These are phyloP conservation scores for Nothocercus nigrocapillus DNA, from an alignment of 2,113 vertebrate species.

Conservation along the genomic window DNA sequence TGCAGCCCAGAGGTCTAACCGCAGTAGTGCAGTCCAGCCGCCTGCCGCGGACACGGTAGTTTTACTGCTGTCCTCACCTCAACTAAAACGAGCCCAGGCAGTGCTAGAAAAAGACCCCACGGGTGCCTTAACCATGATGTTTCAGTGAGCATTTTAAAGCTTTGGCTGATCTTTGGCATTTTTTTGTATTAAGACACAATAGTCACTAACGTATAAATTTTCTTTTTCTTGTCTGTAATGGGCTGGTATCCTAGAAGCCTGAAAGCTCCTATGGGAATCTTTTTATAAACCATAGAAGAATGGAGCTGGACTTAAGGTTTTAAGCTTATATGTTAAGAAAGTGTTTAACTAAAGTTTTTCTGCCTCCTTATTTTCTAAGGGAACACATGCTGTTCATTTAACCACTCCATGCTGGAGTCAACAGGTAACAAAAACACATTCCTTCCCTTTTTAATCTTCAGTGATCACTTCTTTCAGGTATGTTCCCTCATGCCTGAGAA, in stretches of 20 bases:
- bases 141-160: neutral
- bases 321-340: neutral
- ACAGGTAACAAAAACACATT: neutral
- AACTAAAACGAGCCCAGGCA: neutral
- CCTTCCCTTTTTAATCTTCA: neutral
- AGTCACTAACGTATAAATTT: fast-evolving
- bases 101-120: neutral
- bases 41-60: neutral
- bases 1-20: constrained; percentile 60
- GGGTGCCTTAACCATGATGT: neutral
- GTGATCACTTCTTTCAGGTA: neutral
- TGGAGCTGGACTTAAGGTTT: neutral
- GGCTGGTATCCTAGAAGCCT: neutral
- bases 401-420: neutral
- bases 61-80: neutral
- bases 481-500: neutral
- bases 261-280: neutral
- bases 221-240: neutral
- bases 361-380: neutral
- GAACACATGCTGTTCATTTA: neutral
- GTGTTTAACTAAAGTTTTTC: neutral
- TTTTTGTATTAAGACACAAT: neutral
- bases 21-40: constrained; percentile 54
- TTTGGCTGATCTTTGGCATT: neutral
- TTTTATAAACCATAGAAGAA: neutral